phyloP scores from a whole-genome alignment of 2,113 vertebrate species.

The Corvus moneduloides region DNA sequence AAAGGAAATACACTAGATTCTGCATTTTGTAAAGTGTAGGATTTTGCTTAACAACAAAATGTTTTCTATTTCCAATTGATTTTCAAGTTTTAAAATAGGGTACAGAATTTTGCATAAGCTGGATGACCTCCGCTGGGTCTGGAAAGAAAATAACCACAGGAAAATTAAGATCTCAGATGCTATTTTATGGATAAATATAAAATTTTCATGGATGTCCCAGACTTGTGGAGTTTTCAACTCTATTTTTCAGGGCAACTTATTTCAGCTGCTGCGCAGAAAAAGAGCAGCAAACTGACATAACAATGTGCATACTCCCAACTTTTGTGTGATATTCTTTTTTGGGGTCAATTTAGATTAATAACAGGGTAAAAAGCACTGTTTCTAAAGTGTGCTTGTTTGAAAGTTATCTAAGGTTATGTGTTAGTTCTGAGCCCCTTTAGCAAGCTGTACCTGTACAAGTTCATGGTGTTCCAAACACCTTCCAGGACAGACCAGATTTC shows the following conservation, averaged over 20 bases:
- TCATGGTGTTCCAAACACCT: conserved; percentile 84
- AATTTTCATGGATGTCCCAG: not conserved
- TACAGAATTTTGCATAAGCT: not conserved
- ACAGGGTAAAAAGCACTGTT: rapidly evolving
- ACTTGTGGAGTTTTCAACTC: not conserved
- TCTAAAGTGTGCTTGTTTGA: not conserved
- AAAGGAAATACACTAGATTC: not conserved
- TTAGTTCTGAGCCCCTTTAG: not conserved
- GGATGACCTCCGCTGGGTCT: not conserved
- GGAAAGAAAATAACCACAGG: not conserved
- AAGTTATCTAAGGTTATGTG: not conserved
- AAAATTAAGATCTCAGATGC: not conserved
- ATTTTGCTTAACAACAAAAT: not conserved
- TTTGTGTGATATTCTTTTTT: not conserved
- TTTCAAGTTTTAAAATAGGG: not conserved
- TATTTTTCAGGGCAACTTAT: not conserved
- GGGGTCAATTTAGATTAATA: not conserved
- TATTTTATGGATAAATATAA: not conserved
- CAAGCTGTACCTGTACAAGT: conserved; percentile 79
- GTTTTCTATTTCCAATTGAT: not conserved
- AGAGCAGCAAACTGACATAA: not conserved
- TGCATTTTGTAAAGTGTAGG: not conserved
- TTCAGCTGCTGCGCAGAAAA: not conserved
- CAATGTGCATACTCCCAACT: not conserved
- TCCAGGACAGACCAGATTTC: conserved; percentile 90